These are phyloP conservation scores for Trachelus troglodyta DNA, from an alignment of 2,888 invertebrate genomes.

Conservation along the genomic window DNA sequence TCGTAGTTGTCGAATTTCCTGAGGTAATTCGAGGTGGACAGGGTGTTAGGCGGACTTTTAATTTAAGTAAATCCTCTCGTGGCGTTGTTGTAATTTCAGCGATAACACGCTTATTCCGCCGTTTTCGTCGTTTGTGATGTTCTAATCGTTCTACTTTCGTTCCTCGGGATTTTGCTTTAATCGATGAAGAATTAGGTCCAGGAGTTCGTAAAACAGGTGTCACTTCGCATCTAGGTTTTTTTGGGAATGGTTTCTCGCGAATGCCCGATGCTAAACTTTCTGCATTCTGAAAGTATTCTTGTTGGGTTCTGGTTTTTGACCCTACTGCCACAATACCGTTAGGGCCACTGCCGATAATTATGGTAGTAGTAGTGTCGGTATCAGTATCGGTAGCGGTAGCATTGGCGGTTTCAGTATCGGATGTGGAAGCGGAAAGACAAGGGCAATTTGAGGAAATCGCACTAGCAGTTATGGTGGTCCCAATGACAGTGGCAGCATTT, in stretches of 20 bases:
- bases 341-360: background rate
- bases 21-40: slow-evolving; percentile 55
- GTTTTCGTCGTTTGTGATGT: slow-evolving; percentile 53
- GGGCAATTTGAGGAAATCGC: background rate
- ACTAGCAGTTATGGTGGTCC: background rate
- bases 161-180: slow-evolving; percentile 8
- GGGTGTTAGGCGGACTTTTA: slow-evolving; percentile 55
- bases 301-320: too few relatives aligned
- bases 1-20: slow-evolving; percentile 28
- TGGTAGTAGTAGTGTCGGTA: background rate
- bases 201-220: slow-evolving; percentile 55
- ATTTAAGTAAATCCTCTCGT: slow-evolving; percentile 54
- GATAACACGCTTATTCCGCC: slow-evolving; percentile 57
- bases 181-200: slow-evolving; percentile 24
- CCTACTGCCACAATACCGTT: background rate
- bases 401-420: background rate
- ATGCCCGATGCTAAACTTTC: background rate
- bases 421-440: background rate
- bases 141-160: slow-evolving; percentile 32
- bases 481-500: background rate
- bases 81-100: slow-evolving; percentile 60
- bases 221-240: slow-evolving; percentile 59
- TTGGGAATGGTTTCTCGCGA: slow-evolving; percentile 22
- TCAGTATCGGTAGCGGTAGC: background rate
- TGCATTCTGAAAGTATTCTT: background rate